phyloP scores from a whole-genome alignment of 2,888 invertebrate species.

The Julus scandinavius region DNA sequence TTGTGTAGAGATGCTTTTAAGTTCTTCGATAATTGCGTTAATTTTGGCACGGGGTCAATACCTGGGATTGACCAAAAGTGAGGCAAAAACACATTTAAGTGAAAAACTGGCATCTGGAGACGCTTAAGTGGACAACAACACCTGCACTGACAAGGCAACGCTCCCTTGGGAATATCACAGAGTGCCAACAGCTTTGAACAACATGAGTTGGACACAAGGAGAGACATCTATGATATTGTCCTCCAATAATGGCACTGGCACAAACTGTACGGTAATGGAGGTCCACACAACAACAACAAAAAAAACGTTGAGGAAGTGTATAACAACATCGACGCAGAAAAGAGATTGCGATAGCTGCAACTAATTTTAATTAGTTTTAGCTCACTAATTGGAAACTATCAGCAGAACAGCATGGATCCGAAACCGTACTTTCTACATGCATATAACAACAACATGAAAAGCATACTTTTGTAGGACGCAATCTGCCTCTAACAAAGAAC shows the following conservation, averaged over 20 bases:
- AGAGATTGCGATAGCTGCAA: not conserved
- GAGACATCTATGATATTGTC: not conserved
- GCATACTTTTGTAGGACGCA: no score
- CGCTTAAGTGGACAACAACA: constrained; percentile 1
- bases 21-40: not conserved
- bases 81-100: constrained; percentile 4
- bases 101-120: not conserved
- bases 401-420: not conserved
- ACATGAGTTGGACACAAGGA: not conserved
- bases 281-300: not conserved
- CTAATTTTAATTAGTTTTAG: not conserved
- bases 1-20: not conserved
- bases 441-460: no score
- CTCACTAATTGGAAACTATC: not conserved
- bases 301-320: not conserved
- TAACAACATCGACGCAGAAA: not conserved
- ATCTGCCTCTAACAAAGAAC: no score
- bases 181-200: constrained; percentile 19
- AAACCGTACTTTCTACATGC: no score
- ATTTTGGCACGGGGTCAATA: not conserved
- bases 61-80: not conserved
- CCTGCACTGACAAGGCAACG: not conserved
- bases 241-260: constrained; percentile 17
- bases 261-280: constrained; percentile 10
- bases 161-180: not conserved